Percentiles rank a stretch among this genome's conserved stretches.
These are phyloP conservation scores for Steinernema khuongi DNA, from an alignment of 1,140 invertebrate species.

Conservation along the genomic window DNA sequence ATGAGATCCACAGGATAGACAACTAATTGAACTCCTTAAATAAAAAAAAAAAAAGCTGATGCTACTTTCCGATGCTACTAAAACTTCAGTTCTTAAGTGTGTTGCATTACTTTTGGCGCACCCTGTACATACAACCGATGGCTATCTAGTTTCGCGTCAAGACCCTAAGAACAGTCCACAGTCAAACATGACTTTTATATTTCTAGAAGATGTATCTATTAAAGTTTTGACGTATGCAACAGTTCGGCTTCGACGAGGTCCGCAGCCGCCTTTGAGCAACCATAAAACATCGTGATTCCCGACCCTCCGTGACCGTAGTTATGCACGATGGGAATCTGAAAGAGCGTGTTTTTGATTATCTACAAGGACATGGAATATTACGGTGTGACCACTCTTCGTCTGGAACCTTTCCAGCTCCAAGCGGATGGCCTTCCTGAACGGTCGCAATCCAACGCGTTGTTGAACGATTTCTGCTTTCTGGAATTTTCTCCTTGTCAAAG, in stretches of 20 bases:
- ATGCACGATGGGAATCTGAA: conserved; percentile 69
- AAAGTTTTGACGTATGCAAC: not conserved
- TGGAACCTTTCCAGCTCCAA: conserved; percentile 67
- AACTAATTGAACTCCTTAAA: too few species aligned
- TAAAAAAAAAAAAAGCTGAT: not conserved
- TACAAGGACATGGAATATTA: conserved; percentile 1
- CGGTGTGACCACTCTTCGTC: conserved; percentile 39
- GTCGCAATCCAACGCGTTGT: conserved; percentile 72
- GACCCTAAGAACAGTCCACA: not conserved
- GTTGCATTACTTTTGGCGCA: not conserved
- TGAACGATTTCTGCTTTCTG: conserved; percentile 61
- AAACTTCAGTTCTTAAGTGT: not conserved
- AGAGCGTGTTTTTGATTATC: not conserved
- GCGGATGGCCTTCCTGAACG: conserved; percentile 71
- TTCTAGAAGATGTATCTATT: conserved; percentile 5
- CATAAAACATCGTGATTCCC: conserved; percentile 78
- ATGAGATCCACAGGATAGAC: too few species aligned
- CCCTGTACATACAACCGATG: too few species aligned
- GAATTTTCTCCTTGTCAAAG: conserved; percentile 67
- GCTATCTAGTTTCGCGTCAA: too few species aligned
- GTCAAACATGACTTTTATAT: not conserved
- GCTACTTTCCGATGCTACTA: not conserved
- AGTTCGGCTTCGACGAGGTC: conserved; percentile 65
- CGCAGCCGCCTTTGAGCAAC: conserved; percentile 73
- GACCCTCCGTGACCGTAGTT: conserved; percentile 89